Conservation (phyloP, 2,888 invertebrate genomes). For the Tortrix viridana region DNA sequence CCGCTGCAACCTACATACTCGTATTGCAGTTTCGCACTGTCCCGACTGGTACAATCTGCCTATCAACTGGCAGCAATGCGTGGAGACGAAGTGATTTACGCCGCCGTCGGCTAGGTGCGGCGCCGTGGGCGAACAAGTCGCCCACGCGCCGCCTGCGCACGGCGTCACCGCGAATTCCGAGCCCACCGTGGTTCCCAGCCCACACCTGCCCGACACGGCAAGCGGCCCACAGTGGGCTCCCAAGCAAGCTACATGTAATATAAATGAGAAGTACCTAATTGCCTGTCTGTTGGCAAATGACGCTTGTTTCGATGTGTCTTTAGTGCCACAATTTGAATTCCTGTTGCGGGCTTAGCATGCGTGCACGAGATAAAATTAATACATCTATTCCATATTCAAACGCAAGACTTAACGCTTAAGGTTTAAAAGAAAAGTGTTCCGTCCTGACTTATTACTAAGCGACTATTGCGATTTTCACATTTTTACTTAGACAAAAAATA, state of each 20-base stretch:
- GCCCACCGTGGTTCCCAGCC: conserved; percentile 52
- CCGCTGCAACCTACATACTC: conserved; percentile 8
- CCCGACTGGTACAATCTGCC: conserved; percentile 36
- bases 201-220: conserved; percentile 37
- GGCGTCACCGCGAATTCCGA: conserved; percentile 72
- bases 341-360: no score
- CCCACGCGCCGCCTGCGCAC: conserved; percentile 59
- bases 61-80: conserved; percentile 47
- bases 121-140: conserved; percentile 73
- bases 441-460: no score
- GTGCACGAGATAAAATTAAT: no score
- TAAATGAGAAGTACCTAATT: no score
- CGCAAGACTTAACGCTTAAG: no score
- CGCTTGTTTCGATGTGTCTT: no score
- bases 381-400: no score
- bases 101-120: conserved; percentile 75
- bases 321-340: no score
- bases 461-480: no score
- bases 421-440: no score
- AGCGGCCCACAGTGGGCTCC: conserved; percentile 30
- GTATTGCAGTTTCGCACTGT: conserved; percentile 26
- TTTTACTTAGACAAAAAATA: no score
- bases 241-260: conserved; percentile 29
- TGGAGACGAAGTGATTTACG: conserved; percentile 62
- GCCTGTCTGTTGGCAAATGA: no score